phyloP scores from a whole-genome alignment of 2,888 invertebrate genomes.

The Tuta absoluta region DNA sequence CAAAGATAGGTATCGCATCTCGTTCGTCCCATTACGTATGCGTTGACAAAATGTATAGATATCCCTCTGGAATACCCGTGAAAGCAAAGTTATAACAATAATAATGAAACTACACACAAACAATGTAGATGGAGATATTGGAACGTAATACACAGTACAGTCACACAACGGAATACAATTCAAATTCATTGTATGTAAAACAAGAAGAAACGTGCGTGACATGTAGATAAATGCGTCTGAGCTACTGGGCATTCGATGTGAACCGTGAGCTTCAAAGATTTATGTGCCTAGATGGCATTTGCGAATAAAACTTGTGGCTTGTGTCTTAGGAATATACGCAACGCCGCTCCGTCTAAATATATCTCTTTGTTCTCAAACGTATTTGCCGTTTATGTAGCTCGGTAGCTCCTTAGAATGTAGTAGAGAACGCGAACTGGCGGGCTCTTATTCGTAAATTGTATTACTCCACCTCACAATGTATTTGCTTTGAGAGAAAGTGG shows the following conservation, averaged over 20 bases:
- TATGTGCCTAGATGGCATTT: slow-evolving; percentile 6
- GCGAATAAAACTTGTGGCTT: slow-evolving; percentile 4
- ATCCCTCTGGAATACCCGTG: background rate
- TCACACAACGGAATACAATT: slow-evolving; percentile 29
- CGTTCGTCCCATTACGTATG: background rate
- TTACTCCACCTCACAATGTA: background rate
- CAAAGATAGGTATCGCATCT: background rate
- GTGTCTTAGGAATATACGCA: background rate
- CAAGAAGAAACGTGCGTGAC: slow-evolving; percentile 22
- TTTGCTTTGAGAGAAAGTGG: background rate
- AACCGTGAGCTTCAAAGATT: background rate
- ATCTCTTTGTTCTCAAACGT: slow-evolving; percentile 3
- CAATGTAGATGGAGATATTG: background rate
- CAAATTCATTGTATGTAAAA: slow-evolving; percentile 31
- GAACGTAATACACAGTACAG: slow-evolving; percentile 23
- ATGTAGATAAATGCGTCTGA: slow-evolving; percentile 15
- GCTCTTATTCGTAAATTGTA: slow-evolving; percentile 6
- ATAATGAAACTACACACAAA: background rate
- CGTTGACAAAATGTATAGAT: background rate
- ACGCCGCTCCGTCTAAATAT: background rate
- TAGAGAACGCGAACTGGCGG: slow-evolving; percentile 4
- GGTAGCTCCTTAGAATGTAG: background rate
- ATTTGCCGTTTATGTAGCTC: background rate
- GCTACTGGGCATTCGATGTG: slow-evolving; percentile 14
- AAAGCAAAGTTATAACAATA: background rate